Conservation (phyloP, 2,797 vertebrate species). For the Poecile montanus region DNA sequence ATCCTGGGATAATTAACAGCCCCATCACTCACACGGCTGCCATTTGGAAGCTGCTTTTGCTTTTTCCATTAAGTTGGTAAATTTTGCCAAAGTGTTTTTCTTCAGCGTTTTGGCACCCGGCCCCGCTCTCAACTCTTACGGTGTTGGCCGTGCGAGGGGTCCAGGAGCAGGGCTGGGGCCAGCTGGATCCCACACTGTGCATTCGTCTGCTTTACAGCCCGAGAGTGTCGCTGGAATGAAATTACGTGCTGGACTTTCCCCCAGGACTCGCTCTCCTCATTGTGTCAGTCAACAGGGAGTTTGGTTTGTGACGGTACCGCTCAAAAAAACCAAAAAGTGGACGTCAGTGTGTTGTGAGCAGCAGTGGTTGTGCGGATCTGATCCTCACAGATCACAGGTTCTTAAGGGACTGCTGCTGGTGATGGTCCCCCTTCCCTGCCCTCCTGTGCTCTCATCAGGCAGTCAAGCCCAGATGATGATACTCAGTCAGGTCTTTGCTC, state of each 20-base stretch:
- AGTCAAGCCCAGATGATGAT: neutral
- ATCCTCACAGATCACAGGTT: neutral
- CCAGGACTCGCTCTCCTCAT: neutral
- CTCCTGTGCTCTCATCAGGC: accelerated
- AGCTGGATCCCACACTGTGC: conserved; percentile 27
- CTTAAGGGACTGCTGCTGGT: neutral
- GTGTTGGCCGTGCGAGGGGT: neutral
- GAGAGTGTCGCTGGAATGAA: conserved; percentile 12
- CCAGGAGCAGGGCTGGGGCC: conserved; percentile 33
- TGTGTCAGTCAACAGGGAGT: neutral
- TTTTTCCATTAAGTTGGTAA: conserved; percentile 70
- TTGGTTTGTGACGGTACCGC: neutral
- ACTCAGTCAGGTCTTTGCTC: neutral
- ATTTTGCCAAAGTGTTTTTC: conserved; percentile 66
- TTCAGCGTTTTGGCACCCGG: neutral
- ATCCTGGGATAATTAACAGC: conserved; percentile 52
- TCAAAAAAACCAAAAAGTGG: too few relatives aligned
- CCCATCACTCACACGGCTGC: conserved; percentile 56
- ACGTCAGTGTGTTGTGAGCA: neutral
- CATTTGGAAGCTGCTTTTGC: conserved; percentile 63
- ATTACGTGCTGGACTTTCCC: conserved; percentile 26
- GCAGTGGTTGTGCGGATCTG: neutral
- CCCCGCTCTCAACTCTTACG: neutral
- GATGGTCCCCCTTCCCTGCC: accelerated
- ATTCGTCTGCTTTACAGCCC: neutral